Evolutionary conservation across 2,113 vertebrate species (phyloP), one percentile per base, ranked within the genome.

Genomic region (Engraulis encrasicolus): DNA sequence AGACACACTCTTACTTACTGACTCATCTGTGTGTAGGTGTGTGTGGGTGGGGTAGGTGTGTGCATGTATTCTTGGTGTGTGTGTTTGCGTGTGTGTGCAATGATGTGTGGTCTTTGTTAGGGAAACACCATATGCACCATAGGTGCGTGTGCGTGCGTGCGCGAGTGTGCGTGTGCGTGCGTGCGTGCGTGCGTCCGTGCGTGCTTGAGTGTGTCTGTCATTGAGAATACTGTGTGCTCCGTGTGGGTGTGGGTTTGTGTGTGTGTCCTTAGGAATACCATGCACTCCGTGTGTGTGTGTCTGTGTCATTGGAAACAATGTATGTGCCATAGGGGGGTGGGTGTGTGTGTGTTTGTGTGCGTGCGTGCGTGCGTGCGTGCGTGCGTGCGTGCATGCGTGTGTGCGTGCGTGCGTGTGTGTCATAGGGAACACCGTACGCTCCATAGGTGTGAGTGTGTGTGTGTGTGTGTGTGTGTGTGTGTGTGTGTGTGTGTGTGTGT

Each of bases 401-500:
- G 66, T 74, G 31, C 34, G 12, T 34, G 66, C 6, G 14, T 66
- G n/a, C 14, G 58, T 23, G 9, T 66, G 23, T 74, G 27, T 74
- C 4, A 34, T 6, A 23, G 58, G 58, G 31, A 11, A 66, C n/a
- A 74, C 66, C 31, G 14, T 34, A 74, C 17, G 66, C 66, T 14
- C 66, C 27, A 74, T 36, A 74, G 27, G 58, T 31, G 58, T 14
- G 58, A n/a, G 27, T 66, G 58, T 27, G n/a, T 61, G 6, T 61
- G 54, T n/a, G n/a, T n/a, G n/a, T n/a, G n/a, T 12, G 3, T 37
- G 49, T 58, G 79, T 80, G 31, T 71, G 81, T 83, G 77, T 83
- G 82, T 79, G 82, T 83, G 66, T 78, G 45, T 50, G 66, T 78
- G 45, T 82, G 40, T 61, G 37, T 82, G 81, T 48, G 66, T 78